phyloP scores from a whole-genome alignment of 2,888 invertebrate genomes.

The Aspidiotus rigidus region DNA sequence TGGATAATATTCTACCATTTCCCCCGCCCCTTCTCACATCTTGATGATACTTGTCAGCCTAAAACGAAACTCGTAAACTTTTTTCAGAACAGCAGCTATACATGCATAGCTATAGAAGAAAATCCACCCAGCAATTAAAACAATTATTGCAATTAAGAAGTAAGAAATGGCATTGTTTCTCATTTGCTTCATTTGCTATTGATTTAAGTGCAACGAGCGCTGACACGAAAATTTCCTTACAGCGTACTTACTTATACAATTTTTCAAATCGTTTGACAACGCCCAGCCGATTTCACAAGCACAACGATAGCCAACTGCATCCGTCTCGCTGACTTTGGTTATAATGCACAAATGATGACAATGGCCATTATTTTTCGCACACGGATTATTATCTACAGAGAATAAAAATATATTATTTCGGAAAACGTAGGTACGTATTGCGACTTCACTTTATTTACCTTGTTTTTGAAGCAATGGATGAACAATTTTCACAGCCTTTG shows the following conservation, averaged over 20 bases:
- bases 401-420: background rate
- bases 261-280: conserved; percentile 61
- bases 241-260: conserved; percentile 57
- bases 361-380: conserved; percentile 75
- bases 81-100: too few relatives aligned
- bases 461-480: conserved; percentile 68
- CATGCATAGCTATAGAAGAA: too few relatives aligned
- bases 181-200: background rate
- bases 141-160: too few relatives aligned
- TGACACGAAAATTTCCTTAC: too few relatives aligned
- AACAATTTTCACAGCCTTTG: conserved; percentile 72
- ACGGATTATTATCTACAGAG: conserved; percentile 55
- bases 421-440: background rate
- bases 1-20: too few relatives aligned
- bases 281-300: conserved; percentile 83
- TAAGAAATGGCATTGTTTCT: too few relatives aligned
- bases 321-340: conserved; percentile 54
- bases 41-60: too few relatives aligned
- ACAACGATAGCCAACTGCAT: conserved; percentile 61
- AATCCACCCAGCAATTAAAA: too few relatives aligned
- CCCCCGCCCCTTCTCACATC: too few relatives aligned
- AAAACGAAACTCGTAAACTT: too few relatives aligned
- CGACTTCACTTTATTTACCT: conserved; percentile 42
- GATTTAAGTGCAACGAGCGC: background rate
- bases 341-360: conserved; percentile 93